Evolutionary conservation across 2,113 vertebrate species (phyloP).

Genomic region (Notiomystis cincta): DNA sequence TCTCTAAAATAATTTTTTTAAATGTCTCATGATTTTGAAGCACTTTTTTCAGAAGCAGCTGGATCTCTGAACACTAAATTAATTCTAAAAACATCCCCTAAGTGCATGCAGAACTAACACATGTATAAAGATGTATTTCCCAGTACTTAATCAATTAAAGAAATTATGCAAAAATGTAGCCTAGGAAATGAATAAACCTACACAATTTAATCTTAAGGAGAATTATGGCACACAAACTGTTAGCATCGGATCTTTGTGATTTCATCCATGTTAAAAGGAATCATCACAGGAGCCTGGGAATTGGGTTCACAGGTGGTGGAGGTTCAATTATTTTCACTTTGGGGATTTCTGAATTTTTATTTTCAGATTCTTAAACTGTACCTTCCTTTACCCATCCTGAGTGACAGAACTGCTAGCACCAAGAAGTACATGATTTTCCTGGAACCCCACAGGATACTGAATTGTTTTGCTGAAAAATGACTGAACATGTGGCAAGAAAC

Average conservation of each 20-base stretch:
- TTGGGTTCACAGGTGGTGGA: not conserved
- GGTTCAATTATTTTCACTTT: not conserved
- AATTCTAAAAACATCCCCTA: not conserved
- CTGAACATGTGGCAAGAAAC: slow-evolving; percentile 45
- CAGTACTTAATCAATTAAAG: not conserved
- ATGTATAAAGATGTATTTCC: not conserved
- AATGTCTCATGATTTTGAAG: not conserved
- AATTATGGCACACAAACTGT: not conserved
- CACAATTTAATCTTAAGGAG: not conserved
- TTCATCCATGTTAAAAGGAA: not conserved
- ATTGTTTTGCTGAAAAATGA: slow-evolving; percentile 30
- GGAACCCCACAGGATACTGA: not conserved
- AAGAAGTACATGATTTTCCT: slow-evolving; percentile 18
- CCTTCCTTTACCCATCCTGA: not conserved
- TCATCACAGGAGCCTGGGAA: not conserved
- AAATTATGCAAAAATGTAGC: not conserved
- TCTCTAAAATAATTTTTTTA: not conserved
- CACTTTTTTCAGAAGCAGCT: not conserved
- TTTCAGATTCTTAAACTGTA: slow-evolving; percentile 4
- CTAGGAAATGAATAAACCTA: not conserved
- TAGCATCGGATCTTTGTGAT: not conserved
- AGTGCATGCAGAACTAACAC: not conserved
- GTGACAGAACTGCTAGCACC: not conserved
- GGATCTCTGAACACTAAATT: not conserved
- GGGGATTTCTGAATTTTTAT: not conserved